Evolutionary conservation across 2,797 vertebrate species (phyloP), one percentile per base, ranked within the genome.

Genomic region (Sphaeramia orbicularis): DNA sequence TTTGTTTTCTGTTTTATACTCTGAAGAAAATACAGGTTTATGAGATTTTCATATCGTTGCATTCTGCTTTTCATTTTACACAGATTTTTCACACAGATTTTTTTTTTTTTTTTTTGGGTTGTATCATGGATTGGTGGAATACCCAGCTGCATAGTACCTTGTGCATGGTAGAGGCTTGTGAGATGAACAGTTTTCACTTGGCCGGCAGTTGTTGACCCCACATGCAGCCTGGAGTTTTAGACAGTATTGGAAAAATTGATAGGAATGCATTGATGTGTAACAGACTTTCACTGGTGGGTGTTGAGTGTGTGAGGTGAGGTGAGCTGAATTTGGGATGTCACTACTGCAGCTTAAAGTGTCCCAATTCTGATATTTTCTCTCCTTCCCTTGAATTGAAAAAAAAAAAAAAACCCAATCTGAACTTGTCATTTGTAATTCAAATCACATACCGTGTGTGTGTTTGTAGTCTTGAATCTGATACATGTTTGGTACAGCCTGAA

Each of bases 361-460:
- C 66, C 60, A 72, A 13, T 64, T 79, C 24, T 0, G 51, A 59
- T 43, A 50, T 52, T 18, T 45, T 41, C 18, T n/a, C 51, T 6
- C 15, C 7, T 36, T 37, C 44, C 15, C 48, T 43, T 9, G 37
- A 45, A 80, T 50, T 65, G 50, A 58, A 56, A 24, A 6, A 37
- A 47, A 24, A 47, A 21, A 61, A 51, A 1, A 8, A 8, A 60
- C 38, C 24, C 7, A 58, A 32, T 72, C 36, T 57, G 30, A 56
- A 58, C 49, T 61, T 67, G 38, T 58, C 10, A 52, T 61, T 74
- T 78, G 54, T 47, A 59, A 83, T 86, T 79, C 60, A 61, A 27
- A 81, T 65, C 50, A 74, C 68, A 61, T 11, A 13, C 53, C 24
- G 21, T 24, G 21, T 24, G 21, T 24, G 21, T 24, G 21, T 50